Base-by-base conservation (phyloP, 2,113 vertebrate genomes). In the Tragelaphus strepsiceros region DNA sequence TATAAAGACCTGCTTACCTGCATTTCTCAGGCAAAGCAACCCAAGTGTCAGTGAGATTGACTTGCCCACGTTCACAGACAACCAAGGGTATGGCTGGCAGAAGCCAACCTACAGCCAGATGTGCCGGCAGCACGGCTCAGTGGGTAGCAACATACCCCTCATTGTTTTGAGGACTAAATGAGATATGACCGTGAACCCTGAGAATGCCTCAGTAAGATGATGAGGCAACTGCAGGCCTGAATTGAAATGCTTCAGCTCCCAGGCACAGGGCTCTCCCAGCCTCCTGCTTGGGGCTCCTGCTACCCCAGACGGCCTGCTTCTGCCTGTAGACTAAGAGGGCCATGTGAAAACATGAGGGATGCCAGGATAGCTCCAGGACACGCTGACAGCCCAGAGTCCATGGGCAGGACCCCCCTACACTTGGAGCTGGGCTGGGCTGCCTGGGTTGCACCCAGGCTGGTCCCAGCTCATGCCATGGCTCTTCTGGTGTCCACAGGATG, bases 381-480 rank as follows among this genome's bases (percentile, higher is more conserved):
- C 15, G 22, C 21, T 46, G 88, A 35, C 30, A 43, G 22, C 78
- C 58, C 21, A 14, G 53, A 35, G 59, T 39, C 53, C 0, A 1
- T 26, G 5, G 35, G 14, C n/a, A 3, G 28, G 78, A 12, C 22
- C 4, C 8, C 11, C 30, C 0, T 7, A 17, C 14, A 1, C 2
- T 1, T 0, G 2, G 49, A 58, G 28, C 32, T 54, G 13, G 51
- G 4, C 39, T 30, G 53, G 54, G 91, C 74, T 17, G 19, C 32
- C 46, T 15, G 12, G 30, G 11, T 22, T 21, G 28, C 21, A 2
- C 67, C 7, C 32, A 51, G 78, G 30, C 35, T 58, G 5, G 61
- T 10, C n/a, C 32, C 16, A 0, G 0, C 0, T 22, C 1, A 13
- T 0, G 0, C 30, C 5, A 2, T n/a, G 32, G 77, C 80, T 21